Conservation (phyloP, 1,140 invertebrate species). For the Batillaria attramentaria region DNA sequence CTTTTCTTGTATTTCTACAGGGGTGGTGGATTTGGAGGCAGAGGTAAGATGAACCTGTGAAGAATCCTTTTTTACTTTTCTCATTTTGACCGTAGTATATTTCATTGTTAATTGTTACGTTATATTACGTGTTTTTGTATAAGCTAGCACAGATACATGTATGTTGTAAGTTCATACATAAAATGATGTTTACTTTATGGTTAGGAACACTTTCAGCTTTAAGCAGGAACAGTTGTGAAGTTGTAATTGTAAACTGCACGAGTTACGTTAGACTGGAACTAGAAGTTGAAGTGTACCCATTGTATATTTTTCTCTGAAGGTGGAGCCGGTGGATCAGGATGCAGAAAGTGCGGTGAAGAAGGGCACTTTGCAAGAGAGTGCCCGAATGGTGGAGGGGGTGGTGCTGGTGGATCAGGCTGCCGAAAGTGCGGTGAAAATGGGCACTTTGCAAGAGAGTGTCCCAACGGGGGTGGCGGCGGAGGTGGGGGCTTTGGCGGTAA, state of each 20-base stretch:
- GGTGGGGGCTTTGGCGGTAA: constrained; percentile 44
- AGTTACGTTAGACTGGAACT: no score
- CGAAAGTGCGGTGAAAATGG: constrained; percentile 67
- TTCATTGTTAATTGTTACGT: neutral
- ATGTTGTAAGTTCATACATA: neutral
- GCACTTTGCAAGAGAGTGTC: constrained; percentile 57
- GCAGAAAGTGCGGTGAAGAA: constrained; percentile 56
- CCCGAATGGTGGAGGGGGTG: neutral
- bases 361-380: constrained; percentile 48
- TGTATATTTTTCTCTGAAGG: constrained; percentile 47
- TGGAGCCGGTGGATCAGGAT: constrained; percentile 33
- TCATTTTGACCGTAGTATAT: neutral
- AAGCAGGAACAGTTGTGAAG: neutral
- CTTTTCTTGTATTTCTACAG: neutral
- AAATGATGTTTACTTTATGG: neutral
- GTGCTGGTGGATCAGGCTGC: constrained; percentile 41
- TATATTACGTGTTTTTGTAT: neutral
- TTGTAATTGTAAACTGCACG: neutral
- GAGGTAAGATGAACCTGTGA: constrained; percentile 49
- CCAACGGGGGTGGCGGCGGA: constrained; percentile 35
- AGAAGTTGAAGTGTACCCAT: neutral
- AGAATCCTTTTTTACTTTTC: constrained; percentile 31
- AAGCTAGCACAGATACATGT: neutral
- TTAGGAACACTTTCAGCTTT: neutral
- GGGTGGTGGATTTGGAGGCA: constrained; percentile 7